These are phyloP conservation scores for Drosophila melanocephala DNA, from an alignment of 2,888 invertebrate genomes.

Conservation along the genomic window DNA sequence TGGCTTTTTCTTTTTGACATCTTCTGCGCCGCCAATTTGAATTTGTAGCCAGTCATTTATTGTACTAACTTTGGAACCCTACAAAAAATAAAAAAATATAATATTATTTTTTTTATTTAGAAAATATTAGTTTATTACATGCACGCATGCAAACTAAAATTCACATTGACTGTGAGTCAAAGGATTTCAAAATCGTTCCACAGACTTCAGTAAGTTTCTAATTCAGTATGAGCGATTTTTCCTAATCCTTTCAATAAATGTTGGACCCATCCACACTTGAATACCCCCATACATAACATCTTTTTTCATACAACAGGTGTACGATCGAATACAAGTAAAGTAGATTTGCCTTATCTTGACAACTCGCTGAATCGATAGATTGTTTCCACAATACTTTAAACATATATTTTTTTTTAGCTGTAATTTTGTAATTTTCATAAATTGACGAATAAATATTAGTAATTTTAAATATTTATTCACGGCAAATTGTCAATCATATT, in stretches of 20 bases:
- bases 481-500: not conserved
- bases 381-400: not conserved
- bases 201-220: not conserved
- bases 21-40: conserved; percentile 87
- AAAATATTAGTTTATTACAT: not conserved
- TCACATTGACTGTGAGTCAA: not conserved
- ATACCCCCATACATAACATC: no score
- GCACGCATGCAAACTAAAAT: not conserved
- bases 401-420: not conserved
- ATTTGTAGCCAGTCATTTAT: conserved; percentile 88
- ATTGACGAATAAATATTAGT: not conserved
- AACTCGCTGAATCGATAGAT: not conserved
- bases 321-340: not conserved
- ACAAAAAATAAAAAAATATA: not conserved
- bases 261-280: not conserved
- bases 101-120: not conserved
- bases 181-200: not conserved
- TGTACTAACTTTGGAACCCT: conserved; percentile 88
- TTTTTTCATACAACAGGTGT: no score
- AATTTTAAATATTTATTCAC: not conserved
- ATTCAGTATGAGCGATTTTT: not conserved
- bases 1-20: conserved; percentile 84
- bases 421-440: not conserved
- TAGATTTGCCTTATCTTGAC: not conserved
- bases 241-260: not conserved